Percentiles rank a stretch among this genome's conserved stretches.
Conservation (phyloP, 2,888 invertebrate species). For the Hipparchia semele region DNA sequence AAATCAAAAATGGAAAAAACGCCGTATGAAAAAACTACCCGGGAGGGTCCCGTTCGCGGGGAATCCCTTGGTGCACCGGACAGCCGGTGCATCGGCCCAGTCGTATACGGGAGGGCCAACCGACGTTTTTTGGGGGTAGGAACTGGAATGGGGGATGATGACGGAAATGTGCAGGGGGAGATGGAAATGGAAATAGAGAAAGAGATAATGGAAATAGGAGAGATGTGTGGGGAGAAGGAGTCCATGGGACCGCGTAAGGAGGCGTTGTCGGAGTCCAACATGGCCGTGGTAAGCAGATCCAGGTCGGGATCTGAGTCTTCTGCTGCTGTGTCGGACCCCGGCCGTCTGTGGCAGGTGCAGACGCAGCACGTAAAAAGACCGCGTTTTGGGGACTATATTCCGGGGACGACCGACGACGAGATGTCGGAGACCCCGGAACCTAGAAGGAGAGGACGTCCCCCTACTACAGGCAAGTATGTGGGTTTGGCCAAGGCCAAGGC, state of each 20-base stretch:
- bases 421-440: background rate
- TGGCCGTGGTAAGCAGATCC: background rate
- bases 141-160: background rate
- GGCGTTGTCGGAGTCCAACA: background rate
- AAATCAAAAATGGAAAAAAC: background rate
- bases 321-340: background rate
- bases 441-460: background rate
- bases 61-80: too few species aligned
- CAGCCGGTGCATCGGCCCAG: background rate
- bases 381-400: background rate
- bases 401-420: background rate
- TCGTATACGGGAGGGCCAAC: background rate
- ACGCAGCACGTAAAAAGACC: background rate
- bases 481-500: background rate
- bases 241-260: too few species aligned
- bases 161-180: background rate
- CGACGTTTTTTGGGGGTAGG: background rate
- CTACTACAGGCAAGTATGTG: background rate
- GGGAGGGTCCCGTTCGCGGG: too few species aligned
- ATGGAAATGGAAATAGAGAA: too few species aligned
- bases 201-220: too few species aligned
- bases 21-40: background rate
- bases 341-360: background rate
- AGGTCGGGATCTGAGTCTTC: background rate
- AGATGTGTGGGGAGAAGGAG: too few species aligned